Evolutionary conservation across 2,888 invertebrate species (phyloP).

Genomic region (Pseudeuparius sepicola): DNA sequence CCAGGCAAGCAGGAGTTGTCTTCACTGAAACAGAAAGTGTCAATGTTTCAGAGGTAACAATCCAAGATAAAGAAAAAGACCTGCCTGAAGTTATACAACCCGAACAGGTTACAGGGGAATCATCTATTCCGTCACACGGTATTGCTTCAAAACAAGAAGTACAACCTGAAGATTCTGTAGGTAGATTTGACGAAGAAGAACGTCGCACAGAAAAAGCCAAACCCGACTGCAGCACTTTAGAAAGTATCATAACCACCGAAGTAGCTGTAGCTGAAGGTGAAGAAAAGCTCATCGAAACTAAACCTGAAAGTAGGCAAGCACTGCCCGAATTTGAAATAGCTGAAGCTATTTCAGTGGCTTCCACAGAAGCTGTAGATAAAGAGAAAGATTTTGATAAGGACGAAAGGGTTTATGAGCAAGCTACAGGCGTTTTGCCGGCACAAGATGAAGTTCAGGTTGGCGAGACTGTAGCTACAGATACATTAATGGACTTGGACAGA

Average conservation of each 20-base stretch:
- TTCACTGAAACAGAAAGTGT: conserved; percentile 50
- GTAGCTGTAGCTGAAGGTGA: conserved; percentile 51
- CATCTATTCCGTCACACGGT: conserved; percentile 43
- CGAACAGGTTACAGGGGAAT: conserved; percentile 42
- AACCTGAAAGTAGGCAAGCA: conserved; percentile 42
- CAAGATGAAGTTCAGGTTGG: conserved; percentile 45
- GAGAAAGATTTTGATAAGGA: conserved; percentile 43
- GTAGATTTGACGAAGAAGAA: conserved; percentile 26
- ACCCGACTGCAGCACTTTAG: conserved; percentile 37
- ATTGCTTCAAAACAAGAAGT: conserved; percentile 52
- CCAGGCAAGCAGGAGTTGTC: conserved; percentile 43
- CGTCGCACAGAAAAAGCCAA: conserved; percentile 24
- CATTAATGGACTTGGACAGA: conserved; percentile 41
- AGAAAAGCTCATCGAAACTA: conserved; percentile 36
- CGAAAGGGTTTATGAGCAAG: conserved; percentile 22
- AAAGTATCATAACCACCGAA: conserved; percentile 49
- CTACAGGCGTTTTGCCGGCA: conserved; percentile 33
- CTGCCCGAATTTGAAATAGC: conserved; percentile 43
- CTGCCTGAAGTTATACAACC: conserved; percentile 37
- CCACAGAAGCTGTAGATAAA: conserved; percentile 45
- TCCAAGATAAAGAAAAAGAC: conserved; percentile 43
- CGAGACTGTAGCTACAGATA: conserved; percentile 47
- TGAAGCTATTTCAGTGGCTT: conserved; percentile 47
- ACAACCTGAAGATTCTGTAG: conserved; percentile 38
- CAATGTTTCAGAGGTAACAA: conserved; percentile 47